These are phyloP conservation scores for Drosophila lini DNA, from an alignment of 1,140 invertebrate species.

Conservation along the genomic window DNA sequence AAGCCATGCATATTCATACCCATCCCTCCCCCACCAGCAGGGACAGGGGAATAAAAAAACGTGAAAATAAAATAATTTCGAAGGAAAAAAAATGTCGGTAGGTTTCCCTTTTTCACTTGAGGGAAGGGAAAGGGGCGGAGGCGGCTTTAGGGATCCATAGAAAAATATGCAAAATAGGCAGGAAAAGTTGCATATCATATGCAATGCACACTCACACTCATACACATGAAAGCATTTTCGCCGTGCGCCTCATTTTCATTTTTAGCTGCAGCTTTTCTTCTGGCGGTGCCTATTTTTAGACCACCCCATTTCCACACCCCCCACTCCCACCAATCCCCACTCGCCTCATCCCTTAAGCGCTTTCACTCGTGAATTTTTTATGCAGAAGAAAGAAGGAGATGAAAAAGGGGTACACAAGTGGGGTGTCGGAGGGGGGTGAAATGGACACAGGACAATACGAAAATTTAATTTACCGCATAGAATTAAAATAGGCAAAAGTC, in stretches of 20 bases:
- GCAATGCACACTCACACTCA: slow-evolving; percentile 28
- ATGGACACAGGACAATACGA: slow-evolving; percentile 59
- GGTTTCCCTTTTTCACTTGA: slow-evolving; percentile 55
- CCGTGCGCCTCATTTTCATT: slow-evolving; percentile 54
- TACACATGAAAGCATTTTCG: slow-evolving; percentile 39
- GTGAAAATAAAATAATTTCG: slow-evolving; percentile 65
- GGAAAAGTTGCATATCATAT: slow-evolving; percentile 64
- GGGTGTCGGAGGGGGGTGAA: neutral
- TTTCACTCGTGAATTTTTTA: slow-evolving; percentile 63
- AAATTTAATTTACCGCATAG: slow-evolving; percentile 78
- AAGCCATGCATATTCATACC: slow-evolving; percentile 41
- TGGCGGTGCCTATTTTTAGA: slow-evolving; percentile 59
- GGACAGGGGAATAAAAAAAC: neutral
- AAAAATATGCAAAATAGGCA: slow-evolving; percentile 72
- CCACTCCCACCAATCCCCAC: too few species aligned
- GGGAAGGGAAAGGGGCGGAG: neutral
- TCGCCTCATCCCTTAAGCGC: slow-evolving; percentile 32
- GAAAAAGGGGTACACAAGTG: neutral
- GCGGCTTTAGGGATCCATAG: slow-evolving; percentile 26
- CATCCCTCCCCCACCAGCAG: neutral
- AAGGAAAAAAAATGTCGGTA: slow-evolving; percentile 38
- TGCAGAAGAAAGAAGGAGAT: slow-evolving; percentile 11
- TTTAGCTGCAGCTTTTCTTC: slow-evolving; percentile 34
- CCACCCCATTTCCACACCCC: neutral
- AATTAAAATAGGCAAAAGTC: slow-evolving; percentile 69